Percentiles rank a stretch among this genome's conserved stretches.
Evolutionary conservation across 2,797 vertebrate genomes (phyloP).

Genomic region (Hoplostethus atlanticus): DNA sequence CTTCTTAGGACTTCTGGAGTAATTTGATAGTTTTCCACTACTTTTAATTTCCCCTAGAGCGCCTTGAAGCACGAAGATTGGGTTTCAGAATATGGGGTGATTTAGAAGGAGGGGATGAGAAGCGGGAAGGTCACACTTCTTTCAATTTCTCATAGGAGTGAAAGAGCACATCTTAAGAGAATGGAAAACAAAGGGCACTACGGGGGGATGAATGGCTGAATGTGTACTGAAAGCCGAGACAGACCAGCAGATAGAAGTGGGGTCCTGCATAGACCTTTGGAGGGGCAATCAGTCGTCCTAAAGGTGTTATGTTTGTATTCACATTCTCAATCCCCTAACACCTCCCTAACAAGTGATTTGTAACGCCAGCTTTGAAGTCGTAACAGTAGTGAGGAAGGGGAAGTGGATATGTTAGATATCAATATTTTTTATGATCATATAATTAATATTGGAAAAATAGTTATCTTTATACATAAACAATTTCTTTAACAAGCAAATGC

Average conservation of each 20-base stretch:
- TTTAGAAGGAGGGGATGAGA: conserved; percentile 63
- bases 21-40: conserved; percentile 49
- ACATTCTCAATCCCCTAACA: conserved; percentile 46
- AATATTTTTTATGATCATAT: neutral
- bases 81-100: conserved; percentile 70
- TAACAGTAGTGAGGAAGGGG: conserved; percentile 5
- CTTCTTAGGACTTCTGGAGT: conserved; percentile 18
- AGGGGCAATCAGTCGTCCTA: conserved; percentile 37
- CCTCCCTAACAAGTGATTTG: conserved; percentile 35
- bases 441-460: conserved; percentile 22
- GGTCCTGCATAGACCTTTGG: conserved; percentile 57
- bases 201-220: conserved; percentile 75
- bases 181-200: conserved; percentile 66
- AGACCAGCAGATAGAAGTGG: conserved; percentile 27
- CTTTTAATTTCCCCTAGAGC: conserved; percentile 45
- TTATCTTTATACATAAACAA: conserved; percentile 27
- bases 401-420: neutral
- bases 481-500: conserved; percentile 47
- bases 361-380: conserved; percentile 31
- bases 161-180: conserved; percentile 61
- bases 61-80: conserved; percentile 57
- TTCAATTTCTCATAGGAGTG: conserved; percentile 69
- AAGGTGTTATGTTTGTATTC: conserved; percentile 54
- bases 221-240: conserved; percentile 71
- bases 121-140: conserved; percentile 72